Conservation (phyloP, 2,888 invertebrate species). For the Malachius bipustulatus region DNA sequence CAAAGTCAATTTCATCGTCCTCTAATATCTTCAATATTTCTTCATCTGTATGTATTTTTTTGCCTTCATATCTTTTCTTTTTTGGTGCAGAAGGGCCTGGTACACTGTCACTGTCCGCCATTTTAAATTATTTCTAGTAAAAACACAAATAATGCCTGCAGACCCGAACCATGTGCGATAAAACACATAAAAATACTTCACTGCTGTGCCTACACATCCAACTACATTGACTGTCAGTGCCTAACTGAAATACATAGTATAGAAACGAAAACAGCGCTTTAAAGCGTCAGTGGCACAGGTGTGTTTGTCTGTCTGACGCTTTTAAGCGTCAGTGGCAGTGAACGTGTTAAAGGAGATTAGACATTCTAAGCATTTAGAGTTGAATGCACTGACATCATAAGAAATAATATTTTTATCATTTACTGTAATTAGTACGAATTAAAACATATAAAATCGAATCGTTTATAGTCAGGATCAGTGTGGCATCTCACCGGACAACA, state of each 20-base stretch:
- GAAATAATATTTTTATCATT: too few relatives aligned
- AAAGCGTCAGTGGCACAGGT: constrained; percentile 3
- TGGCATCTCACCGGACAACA: too few relatives aligned
- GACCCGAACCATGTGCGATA: not conserved
- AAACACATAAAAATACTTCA: constrained; percentile 1
- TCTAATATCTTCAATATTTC: not conserved
- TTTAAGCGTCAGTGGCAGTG: not conserved
- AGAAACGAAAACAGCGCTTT: not conserved
- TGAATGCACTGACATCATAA: too few relatives aligned
- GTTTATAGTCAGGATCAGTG: too few relatives aligned
- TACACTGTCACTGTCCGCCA: not conserved
- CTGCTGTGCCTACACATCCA: not conserved
- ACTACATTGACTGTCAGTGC: constrained; percentile 1
- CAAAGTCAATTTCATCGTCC: too few relatives aligned
- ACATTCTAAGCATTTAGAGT: too few relatives aligned
- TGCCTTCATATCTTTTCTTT: not conserved
- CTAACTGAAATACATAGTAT: not conserved
- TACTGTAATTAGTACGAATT: too few relatives aligned
- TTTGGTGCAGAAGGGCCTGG: constrained; percentile 1
- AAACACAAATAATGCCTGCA: not conserved
- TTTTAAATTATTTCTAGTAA: not conserved
- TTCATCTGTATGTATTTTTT: not conserved
- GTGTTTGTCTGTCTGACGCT: constrained; percentile 1
- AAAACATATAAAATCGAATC: too few relatives aligned
- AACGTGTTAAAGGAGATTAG: constrained; percentile 2